These are phyloP conservation scores for Prostheceraeus crozeri DNA, from an alignment of 2,888 invertebrate species.

Conservation along the genomic window DNA sequence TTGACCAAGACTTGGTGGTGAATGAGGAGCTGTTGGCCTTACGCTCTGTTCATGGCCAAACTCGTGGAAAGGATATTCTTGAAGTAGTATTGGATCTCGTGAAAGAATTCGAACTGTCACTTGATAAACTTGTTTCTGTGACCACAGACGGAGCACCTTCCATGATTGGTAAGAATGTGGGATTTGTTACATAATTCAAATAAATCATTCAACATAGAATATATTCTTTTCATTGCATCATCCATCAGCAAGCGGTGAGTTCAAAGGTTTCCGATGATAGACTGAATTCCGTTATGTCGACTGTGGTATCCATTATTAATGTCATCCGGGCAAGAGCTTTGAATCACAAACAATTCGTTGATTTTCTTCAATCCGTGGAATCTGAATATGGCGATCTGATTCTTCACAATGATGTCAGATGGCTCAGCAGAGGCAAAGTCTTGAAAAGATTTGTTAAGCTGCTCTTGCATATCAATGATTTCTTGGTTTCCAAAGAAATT, in stretches of 20 bases:
- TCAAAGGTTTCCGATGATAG: not conserved
- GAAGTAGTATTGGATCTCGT: slow-evolving; percentile 3
- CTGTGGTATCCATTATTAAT: slow-evolving; percentile 9
- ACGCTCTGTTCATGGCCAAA: slow-evolving; percentile 20
- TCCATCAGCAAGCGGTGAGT: slow-evolving; percentile 30
- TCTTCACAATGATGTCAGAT: slow-evolving; percentile 29
- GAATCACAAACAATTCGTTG: slow-evolving; percentile 29
- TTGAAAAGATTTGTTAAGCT: slow-evolving; percentile 17
- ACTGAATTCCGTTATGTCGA: slow-evolving; percentile 30
- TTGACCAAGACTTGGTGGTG: slow-evolving; percentile 17
- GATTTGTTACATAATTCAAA: slow-evolving; percentile 26
- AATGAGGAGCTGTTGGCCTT: slow-evolving; percentile 27
- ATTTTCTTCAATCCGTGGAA: not conserved
- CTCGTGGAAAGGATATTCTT: slow-evolving; percentile 26
- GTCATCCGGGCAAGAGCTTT: slow-evolving; percentile 24
- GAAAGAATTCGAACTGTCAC: not conserved
- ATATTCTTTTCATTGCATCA: slow-evolving; percentile 32
- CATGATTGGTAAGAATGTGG: slow-evolving; percentile 23
- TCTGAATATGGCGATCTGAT: slow-evolving; percentile 26
- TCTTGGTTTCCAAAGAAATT: too few species aligned
- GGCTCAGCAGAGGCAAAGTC: slow-evolving; percentile 7
- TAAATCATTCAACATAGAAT: slow-evolving; percentile 23
- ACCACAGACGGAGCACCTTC: slow-evolving; percentile 21
- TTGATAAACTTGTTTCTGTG: slow-evolving; percentile 27
- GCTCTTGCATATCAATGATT: too few species aligned